A percentile compares a stretch with the other conserved stretches of the same genome.
phyloP scores from a whole-genome alignment of 1,140 invertebrate species.

The Drosophila sturtevanti region DNA sequence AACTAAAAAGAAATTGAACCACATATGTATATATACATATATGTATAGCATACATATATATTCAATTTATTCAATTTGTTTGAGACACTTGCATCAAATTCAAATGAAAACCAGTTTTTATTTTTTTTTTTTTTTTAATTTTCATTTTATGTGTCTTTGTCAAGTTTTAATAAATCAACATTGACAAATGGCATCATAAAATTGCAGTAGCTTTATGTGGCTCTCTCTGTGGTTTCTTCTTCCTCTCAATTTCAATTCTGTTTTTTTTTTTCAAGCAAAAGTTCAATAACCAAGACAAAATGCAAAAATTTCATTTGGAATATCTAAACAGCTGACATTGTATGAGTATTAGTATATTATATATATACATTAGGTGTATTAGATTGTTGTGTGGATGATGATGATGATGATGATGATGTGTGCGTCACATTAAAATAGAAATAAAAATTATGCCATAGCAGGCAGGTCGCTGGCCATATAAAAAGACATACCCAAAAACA shows the following conservation, averaged over 20 bases:
- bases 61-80: constrained; percentile 2
- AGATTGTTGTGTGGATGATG: too few relatives aligned
- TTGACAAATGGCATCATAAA: constrained; percentile 61
- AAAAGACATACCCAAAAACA: constrained; percentile 19
- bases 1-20: background rate
- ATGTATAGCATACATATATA: too few relatives aligned
- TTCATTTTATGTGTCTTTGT: too few relatives aligned
- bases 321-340: constrained; percentile 57
- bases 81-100: constrained; percentile 15
- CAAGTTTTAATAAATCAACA: constrained; percentile 56
- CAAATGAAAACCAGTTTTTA: constrained; percentile 37
- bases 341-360: background rate
- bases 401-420: background rate
- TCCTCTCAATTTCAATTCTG: background rate
- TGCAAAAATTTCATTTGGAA: constrained; percentile 35
- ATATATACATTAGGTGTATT: too few relatives aligned
- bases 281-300: constrained; percentile 50
- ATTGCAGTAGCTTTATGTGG: constrained; percentile 36
- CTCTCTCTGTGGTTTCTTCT: background rate
- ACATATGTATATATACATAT: background rate
- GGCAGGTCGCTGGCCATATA: constrained; percentile 3
- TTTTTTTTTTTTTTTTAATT: constrained; percentile 15
- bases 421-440: constrained; percentile 42
- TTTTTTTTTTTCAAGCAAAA: constrained; percentile 3
- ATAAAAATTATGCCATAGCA: constrained; percentile 7